A percentile compares a stretch with the other conserved stretches of the same genome.
These are phyloP conservation scores for Exaiptasia diaphana DNA, from an alignment of 64 coral and sea anemone species.

Conservation along the genomic window DNA sequence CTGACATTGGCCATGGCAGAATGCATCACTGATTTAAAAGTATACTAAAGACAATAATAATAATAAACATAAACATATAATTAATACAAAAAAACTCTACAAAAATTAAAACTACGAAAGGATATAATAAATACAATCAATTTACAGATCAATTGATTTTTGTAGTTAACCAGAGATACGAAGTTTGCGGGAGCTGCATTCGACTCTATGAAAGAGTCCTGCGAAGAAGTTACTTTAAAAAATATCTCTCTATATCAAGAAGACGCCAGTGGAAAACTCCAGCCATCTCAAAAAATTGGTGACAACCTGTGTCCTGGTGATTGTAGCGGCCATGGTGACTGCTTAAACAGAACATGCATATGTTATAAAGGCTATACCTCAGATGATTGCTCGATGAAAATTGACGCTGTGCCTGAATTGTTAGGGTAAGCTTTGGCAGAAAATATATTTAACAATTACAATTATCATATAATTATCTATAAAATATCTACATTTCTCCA, in stretches of 20 bases:
- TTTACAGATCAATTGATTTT: background rate
- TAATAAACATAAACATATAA: too few relatives aligned
- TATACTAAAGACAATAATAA: background rate
- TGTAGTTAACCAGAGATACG: conserved; percentile 30
- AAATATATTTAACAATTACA: background rate
- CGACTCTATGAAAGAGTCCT: conserved; percentile 31
- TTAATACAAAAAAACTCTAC: too few relatives aligned
- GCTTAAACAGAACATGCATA: conserved; percentile 36
- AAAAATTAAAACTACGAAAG: too few relatives aligned
- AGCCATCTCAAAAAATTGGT: conserved; percentile 26
- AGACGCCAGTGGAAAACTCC: conserved; percentile 29
- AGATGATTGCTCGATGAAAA: conserved; percentile 34
- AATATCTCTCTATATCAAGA: conserved; percentile 46
- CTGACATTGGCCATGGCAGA: background rate
- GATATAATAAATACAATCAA: too few relatives aligned
- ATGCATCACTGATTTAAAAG: conserved; percentile 31
- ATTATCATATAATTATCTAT: too few relatives aligned
- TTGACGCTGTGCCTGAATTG: background rate
- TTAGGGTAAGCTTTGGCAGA: background rate
- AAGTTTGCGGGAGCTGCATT: conserved; percentile 40
- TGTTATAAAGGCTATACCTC: conserved; percentile 44
- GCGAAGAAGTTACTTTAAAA: conserved; percentile 30
- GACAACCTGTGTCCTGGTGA: conserved; percentile 59
- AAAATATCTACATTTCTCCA: too few relatives aligned
- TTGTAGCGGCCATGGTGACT: conserved; percentile 32